These are phyloP conservation scores for Onychorhynchus coronatus DNA, from an alignment of 2,113 vertebrate genomes.

Conservation along the genomic window DNA sequence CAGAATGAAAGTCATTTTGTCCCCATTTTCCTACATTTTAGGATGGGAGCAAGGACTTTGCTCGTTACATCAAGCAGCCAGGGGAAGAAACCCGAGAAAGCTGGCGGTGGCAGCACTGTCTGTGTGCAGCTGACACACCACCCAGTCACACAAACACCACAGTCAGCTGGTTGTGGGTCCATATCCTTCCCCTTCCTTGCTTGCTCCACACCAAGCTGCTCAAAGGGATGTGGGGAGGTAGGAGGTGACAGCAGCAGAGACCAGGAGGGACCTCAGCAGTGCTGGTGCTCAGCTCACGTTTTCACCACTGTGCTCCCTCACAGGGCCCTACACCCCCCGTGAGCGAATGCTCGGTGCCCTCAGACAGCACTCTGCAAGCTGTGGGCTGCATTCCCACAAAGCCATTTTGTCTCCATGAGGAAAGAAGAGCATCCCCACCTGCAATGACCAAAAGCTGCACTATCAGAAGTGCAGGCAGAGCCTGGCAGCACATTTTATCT, in stretches of 20 bases:
- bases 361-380: not conserved
- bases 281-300: accelerated
- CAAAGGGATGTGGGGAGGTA: not conserved
- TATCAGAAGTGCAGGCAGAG: not conserved
- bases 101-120: not conserved
- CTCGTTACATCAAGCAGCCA: not conserved
- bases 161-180: not conserved
- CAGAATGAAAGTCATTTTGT: not conserved
- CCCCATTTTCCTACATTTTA: not conserved
- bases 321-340: not conserved
- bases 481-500: not conserved
- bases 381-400: not conserved
- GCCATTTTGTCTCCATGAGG: not conserved
- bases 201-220: not conserved
- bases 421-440: not conserved
- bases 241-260: not conserved
- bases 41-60: not conserved
- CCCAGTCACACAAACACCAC: not conserved
- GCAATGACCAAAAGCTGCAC: not conserved
- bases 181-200: not conserved
- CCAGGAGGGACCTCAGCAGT: not conserved
- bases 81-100: not conserved
- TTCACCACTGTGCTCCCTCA: accelerated
- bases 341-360: not conserved
- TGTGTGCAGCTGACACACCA: not conserved